Evolutionary conservation across 2,113 vertebrate species (phyloP).

Genomic region (Lepus americanus): DNA sequence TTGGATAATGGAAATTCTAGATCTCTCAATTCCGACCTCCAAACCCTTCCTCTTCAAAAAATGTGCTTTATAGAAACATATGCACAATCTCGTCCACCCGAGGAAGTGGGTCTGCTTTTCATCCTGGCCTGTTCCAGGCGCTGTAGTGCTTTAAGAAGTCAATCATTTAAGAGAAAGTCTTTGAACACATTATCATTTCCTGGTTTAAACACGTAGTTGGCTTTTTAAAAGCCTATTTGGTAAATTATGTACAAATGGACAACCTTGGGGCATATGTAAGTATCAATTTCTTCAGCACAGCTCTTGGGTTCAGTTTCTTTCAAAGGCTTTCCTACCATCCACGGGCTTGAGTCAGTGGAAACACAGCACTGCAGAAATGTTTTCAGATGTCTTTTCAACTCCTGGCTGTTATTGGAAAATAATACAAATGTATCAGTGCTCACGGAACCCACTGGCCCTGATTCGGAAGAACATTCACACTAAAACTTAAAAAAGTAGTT

Average conservation of each 20-base stretch:
- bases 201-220: slow-evolving; percentile 8
- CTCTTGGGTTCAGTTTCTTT: background rate
- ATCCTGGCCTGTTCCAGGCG: slow-evolving; percentile 9
- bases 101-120: slow-evolving; percentile 19
- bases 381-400: slow-evolving; percentile 10
- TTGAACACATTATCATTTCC: background rate
- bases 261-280: background rate
- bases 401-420: slow-evolving; percentile 14
- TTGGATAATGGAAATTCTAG: slow-evolving; percentile 62
- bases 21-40: slow-evolving; percentile 51
- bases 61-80: slow-evolving; percentile 40
- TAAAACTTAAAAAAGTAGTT: too few relatives aligned
- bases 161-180: slow-evolving; percentile 36
- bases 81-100: background rate
- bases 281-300: too few relatives aligned
- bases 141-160: slow-evolving; percentile 26
- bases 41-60: slow-evolving; percentile 47
- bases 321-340: background rate
- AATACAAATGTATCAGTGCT: background rate
- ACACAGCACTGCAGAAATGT: background rate
- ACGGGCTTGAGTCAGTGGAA: background rate
- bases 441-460: background rate
- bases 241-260: background rate
- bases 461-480: background rate
- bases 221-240: background rate